These are phyloP conservation scores for Chalcosyrphus nemorum DNA, from an alignment of 2,888 invertebrate species.

Conservation along the genomic window DNA sequence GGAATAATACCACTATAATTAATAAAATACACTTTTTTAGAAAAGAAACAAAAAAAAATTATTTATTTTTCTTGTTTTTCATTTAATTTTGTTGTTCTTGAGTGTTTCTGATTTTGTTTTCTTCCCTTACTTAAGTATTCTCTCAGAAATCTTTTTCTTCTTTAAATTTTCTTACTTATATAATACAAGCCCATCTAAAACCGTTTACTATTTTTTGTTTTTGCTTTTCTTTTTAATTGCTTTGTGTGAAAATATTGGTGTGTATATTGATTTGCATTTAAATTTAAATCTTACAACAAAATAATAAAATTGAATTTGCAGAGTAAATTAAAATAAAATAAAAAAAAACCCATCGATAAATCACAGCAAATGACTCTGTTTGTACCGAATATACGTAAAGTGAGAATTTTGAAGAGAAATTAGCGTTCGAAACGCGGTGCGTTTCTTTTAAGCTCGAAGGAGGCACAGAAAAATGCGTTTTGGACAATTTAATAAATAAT, in stretches of 20 bases:
- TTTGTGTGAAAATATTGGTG: conserved; percentile 52
- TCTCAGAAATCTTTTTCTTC: background rate
- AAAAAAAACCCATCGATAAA: conserved; percentile 38
- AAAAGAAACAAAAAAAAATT: conserved; percentile 63
- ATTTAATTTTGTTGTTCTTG: conserved; percentile 39
- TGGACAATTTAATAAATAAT: conserved; percentile 63
- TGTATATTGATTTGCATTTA: conserved; percentile 18
- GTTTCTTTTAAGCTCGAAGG: conserved; percentile 25
- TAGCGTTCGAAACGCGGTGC: background rate
- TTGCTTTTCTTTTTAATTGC: conserved; percentile 17
- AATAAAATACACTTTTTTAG: conserved; percentile 22
- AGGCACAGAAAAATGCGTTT: conserved; percentile 51
- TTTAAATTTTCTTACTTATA: conserved; percentile 41
- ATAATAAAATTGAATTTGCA: conserved; percentile 30
- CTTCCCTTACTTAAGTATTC: background rate
- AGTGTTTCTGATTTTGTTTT: conserved; percentile 20
- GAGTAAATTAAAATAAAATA: background rate
- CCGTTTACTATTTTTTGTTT: conserved; percentile 13
- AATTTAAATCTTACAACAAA: conserved; percentile 42
- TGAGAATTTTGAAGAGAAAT: conserved; percentile 43
- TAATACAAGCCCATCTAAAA: conserved; percentile 61
- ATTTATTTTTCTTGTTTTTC: conserved; percentile 48
- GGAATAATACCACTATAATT: too few relatives aligned
- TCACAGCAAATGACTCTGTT: conserved; percentile 59
- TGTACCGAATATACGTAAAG: conserved; percentile 33